Percentiles rank a stretch among this genome's conserved stretches.
Evolutionary conservation across 1,140 invertebrate genomes (phyloP).

Genomic region (Aradophagus sp.): DNA sequence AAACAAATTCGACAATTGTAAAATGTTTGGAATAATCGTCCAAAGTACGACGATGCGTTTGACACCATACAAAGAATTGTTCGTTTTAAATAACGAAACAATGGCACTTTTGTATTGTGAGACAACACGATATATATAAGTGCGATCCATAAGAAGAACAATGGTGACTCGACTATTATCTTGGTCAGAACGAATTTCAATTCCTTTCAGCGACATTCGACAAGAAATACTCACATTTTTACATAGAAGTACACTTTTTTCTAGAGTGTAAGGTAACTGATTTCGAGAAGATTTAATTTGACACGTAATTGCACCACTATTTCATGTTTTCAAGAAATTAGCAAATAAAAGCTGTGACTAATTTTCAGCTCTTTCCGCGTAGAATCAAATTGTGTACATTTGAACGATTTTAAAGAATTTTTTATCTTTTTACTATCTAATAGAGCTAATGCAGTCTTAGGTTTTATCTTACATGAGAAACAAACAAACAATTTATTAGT

Average conservation of each 20-base stretch:
- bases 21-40: conserved; percentile 60
- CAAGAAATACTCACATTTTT: conserved; percentile 33
- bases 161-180: conserved; percentile 56
- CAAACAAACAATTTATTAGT: no score
- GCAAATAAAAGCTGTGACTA: conserved; percentile 2
- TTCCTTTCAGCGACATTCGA: conserved; percentile 37
- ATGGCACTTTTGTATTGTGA: conserved; percentile 61
- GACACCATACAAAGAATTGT: conserved; percentile 60
- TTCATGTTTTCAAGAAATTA: conserved; percentile 20
- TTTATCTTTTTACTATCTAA: no score
- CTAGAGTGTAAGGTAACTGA: conserved; percentile 24
- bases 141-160: conserved; percentile 60
- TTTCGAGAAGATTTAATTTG: conserved; percentile 30
- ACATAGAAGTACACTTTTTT: conserved; percentile 41
- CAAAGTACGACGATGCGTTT: conserved; percentile 55
- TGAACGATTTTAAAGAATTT: no score
- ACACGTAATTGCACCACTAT: conserved; percentile 39
- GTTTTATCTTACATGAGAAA: no score
- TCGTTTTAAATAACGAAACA: conserved; percentile 66
- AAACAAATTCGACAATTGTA: conserved; percentile 59
- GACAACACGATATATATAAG: conserved; percentile 62
- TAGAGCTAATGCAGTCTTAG: no score
- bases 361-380: no score
- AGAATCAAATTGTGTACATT: no score
- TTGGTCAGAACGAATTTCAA: conserved; percentile 49